A percentile compares a stretch with the other conserved stretches of the same genome.
These are phyloP conservation scores for Palythoa grandiflora DNA, from an alignment of 92 coral and sea anemone species.

Conservation along the genomic window DNA sequence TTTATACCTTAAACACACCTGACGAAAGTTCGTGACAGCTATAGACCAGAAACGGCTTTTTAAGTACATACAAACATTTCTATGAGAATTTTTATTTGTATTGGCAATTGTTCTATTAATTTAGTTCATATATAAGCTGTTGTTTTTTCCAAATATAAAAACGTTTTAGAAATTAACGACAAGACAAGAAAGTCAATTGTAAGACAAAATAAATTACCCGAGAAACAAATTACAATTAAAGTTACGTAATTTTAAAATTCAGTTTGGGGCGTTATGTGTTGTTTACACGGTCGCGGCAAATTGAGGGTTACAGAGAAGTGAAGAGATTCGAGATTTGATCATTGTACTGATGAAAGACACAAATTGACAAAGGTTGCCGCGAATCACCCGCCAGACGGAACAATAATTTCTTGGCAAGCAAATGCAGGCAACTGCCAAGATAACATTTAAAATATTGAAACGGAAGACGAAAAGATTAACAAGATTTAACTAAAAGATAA, in stretches of 20 bases:
- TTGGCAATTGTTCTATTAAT: neutral
- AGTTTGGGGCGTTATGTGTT: neutral
- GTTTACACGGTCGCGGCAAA: neutral
- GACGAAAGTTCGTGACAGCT: constrained; percentile 2
- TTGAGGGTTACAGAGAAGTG: neutral
- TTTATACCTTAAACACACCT: neutral
- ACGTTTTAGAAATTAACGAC: neutral
- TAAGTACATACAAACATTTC: neutral
- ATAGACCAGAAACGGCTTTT: neutral
- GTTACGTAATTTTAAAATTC: neutral
- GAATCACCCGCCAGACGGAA: neutral
- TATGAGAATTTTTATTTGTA: neutral
- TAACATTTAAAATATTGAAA: neutral
- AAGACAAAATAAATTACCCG: neutral
- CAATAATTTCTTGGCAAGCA: neutral
- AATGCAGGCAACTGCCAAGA: neutral
- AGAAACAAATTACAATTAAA: neutral
- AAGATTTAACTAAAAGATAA: neutral
- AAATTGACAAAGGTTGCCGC: constrained; percentile 10
- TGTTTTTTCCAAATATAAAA: no score
- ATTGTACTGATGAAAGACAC: neutral
- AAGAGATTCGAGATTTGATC: neutral
- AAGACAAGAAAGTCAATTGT: neutral
- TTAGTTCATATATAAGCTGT: neutral
- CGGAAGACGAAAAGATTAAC: neutral